Conservation (phyloP, 2,888 invertebrate genomes). For the Plutella xylostella region DNA sequence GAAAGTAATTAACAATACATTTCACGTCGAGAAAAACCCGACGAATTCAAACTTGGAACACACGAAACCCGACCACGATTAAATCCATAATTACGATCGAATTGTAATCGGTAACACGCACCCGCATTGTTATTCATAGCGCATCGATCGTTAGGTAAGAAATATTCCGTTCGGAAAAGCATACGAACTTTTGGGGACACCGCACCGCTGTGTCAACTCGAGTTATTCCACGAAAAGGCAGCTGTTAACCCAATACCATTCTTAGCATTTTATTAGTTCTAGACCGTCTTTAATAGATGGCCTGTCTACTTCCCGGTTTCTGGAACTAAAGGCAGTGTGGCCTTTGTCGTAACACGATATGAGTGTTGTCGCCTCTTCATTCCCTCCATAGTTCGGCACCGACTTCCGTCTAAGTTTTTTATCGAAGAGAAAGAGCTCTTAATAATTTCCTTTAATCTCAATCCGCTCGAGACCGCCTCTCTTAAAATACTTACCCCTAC, state of each 20-base stretch:
- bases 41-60: constrained; percentile 27
- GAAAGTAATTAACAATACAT: constrained; percentile 53
- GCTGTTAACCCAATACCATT: too few relatives aligned
- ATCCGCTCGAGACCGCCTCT: constrained; percentile 61
- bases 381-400: constrained; percentile 31
- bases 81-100: constrained; percentile 41
- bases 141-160: constrained; percentile 42
- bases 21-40: constrained; percentile 33
- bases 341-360: constrained; percentile 46
- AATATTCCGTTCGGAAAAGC: constrained; percentile 24
- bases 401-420: constrained; percentile 62
- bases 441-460: constrained; percentile 66
- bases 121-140: constrained; percentile 39
- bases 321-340: too few relatives aligned
- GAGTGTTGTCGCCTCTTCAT: constrained; percentile 15
- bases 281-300: too few relatives aligned
- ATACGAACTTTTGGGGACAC: constrained; percentile 50
- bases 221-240: too few relatives aligned
- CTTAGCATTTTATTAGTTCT: too few relatives aligned
- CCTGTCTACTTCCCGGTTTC: too few relatives aligned
- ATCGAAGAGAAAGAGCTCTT: constrained; percentile 48
- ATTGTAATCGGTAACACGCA: constrained; percentile 46
- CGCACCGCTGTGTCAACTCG: too few relatives aligned
- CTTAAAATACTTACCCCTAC: constrained; percentile 68
- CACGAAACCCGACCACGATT: constrained; percentile 22